A percentile compares a stretch with the other conserved stretches of the same genome.
Conservation (phyloP, 2,113 vertebrate genomes). For the Austrofundulus limnaeus region DNA sequence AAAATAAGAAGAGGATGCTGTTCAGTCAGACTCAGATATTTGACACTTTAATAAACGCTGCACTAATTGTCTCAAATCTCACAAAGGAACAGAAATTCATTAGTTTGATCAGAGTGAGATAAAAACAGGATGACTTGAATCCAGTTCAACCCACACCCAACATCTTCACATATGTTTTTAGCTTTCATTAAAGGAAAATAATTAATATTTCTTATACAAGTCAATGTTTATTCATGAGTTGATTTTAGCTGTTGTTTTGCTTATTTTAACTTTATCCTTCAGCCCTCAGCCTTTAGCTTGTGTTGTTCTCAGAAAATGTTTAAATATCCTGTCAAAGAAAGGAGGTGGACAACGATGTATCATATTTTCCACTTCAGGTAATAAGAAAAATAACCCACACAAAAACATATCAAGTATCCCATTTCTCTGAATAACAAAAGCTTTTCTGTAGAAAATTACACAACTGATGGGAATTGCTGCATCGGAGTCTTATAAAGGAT, state of each 20-base stretch:
- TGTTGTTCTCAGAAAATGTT: no score
- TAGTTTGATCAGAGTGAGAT: background rate
- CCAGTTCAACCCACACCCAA: no score
- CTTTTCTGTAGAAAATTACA: background rate
- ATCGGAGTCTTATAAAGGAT: background rate
- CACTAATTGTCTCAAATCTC: background rate
- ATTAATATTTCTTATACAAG: background rate
- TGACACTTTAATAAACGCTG: background rate
- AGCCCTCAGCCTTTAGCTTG: no score
- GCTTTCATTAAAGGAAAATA: background rate
- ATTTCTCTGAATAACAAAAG: background rate
- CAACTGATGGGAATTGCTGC: background rate
- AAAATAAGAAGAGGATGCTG: background rate
- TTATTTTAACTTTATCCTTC: no score
- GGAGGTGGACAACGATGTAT: no score
- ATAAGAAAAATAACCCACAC: no score
- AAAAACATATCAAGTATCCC: no score
- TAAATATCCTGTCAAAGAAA: no score
- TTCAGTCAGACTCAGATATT: background rate
- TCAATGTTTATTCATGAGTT: background rate
- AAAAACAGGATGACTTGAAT: background rate
- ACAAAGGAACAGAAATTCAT: constrained; percentile 1
- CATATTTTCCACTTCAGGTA: no score
- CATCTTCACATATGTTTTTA: no score
- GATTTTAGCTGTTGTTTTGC: no score